A percentile compares a stretch with the other conserved stretches of the same genome.
These are phyloP conservation scores for Pangasius larnaudii DNA, from an alignment of 2,797 vertebrate genomes.

Conservation along the genomic window DNA sequence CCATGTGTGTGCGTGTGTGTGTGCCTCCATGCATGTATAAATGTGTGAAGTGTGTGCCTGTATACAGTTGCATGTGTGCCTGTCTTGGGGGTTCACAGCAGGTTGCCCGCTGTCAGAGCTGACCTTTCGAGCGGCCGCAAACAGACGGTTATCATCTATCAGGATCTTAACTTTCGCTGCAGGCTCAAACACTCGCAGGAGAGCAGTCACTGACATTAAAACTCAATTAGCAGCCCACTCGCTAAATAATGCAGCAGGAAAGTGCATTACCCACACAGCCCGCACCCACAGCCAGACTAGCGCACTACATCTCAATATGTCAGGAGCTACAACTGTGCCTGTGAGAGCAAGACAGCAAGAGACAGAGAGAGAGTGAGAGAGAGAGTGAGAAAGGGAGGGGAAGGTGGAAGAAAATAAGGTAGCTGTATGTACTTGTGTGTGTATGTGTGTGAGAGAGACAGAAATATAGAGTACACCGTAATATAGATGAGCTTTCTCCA, in stretches of 20 bases:
- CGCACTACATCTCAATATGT: conserved; percentile 74
- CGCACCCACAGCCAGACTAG: conserved; percentile 65
- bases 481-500: conserved; percentile 62
- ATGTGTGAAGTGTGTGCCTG: conserved; percentile 4
- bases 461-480: conserved; percentile 39
- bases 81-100: conserved; percentile 57
- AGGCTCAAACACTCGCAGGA: conserved; percentile 70
- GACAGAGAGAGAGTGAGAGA: not conserved
- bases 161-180: conserved; percentile 75
- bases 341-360: conserved; percentile 19
- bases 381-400: not conserved
- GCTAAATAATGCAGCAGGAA: conserved; percentile 81
- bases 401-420: not conserved
- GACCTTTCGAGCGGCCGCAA: conserved; percentile 75
- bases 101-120: conserved; percentile 60
- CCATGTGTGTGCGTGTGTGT: not conserved
- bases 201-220: conserved; percentile 81
- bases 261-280: conserved; percentile 74
- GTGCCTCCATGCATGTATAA: not conserved
- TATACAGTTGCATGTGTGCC: conserved; percentile 29
- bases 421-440: not conserved
- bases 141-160: conserved; percentile 74
- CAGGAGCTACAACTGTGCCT: conserved; percentile 62
- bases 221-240: conserved; percentile 79
- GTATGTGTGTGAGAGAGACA: not conserved